phyloP scores from a whole-genome alignment of 2,888 invertebrate species.

The Villa cingulata region DNA sequence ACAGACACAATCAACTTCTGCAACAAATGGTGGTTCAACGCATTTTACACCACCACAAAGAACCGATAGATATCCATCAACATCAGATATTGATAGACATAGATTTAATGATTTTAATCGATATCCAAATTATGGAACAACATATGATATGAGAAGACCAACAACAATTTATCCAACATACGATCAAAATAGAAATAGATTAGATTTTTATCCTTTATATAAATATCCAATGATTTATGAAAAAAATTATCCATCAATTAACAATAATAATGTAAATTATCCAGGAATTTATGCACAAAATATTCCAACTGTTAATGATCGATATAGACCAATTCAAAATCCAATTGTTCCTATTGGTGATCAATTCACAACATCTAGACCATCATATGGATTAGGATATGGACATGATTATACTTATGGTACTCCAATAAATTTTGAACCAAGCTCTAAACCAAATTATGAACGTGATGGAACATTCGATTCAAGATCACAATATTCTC shows the following conservation, averaged over 20 bases:
- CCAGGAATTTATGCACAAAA: constrained; percentile 34
- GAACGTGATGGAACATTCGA: background rate
- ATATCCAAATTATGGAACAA: constrained; percentile 6
- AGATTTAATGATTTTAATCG: constrained; percentile 1
- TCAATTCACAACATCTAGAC: constrained; percentile 22
- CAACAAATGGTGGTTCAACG: constrained; percentile 8
- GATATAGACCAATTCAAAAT: constrained; percentile 23
- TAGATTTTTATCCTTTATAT: constrained; percentile 33
- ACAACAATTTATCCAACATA: constrained; percentile 7
- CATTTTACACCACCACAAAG: background rate
- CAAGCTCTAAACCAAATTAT: background rate
- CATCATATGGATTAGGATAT: constrained; percentile 30
- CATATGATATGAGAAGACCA: constrained; percentile 10
- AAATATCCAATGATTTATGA: constrained; percentile 35
- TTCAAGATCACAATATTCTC: constrained; percentile 3
- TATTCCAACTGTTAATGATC: constrained; percentile 28
- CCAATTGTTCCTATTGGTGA: constrained; percentile 14
- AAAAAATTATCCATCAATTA: constrained; percentile 32
- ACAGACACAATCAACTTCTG: constrained; percentile 14
- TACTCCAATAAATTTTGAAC: constrained; percentile 17
- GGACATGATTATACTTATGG: constrained; percentile 34
- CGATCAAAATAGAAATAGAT: constrained; percentile 20
- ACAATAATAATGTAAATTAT: constrained; percentile 28
- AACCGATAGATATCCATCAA: constrained; percentile 6
- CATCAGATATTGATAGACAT: background rate